Evolutionary conservation across 1,140 invertebrate genomes (phyloP).

Genomic region (Drosophila paulistorum): DNA sequence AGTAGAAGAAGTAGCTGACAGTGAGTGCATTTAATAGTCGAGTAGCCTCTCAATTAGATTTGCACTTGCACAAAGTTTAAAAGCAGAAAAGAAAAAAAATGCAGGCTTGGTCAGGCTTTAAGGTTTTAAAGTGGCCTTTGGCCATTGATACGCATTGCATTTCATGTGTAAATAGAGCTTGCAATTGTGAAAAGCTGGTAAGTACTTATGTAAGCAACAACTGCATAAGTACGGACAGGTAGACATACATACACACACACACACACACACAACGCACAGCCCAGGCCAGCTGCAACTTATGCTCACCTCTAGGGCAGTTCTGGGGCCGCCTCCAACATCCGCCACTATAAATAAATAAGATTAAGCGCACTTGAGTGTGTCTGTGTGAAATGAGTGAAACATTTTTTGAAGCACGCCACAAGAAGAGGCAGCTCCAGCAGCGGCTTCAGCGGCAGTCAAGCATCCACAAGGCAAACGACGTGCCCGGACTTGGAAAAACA

Average conservation of each 20-base stretch:
- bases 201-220: slow-evolving; percentile 55
- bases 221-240: slow-evolving; percentile 39
- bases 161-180: slow-evolving; percentile 53
- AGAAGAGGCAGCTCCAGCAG: slow-evolving; percentile 1
- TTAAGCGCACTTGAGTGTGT: slow-evolving; percentile 69
- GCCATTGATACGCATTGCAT: slow-evolving; percentile 45
- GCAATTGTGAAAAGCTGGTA: slow-evolving; percentile 33
- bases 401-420: slow-evolving; percentile 31
- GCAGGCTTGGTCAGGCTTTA: not conserved
- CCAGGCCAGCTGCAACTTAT: not conserved
- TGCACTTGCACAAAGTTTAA: slow-evolving; percentile 2
- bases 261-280: no score
- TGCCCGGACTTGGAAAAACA: slow-evolving; percentile 67
- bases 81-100: not conserved
- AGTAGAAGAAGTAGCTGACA: not conserved
- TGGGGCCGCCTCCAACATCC: not conserved
- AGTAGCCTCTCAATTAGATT: slow-evolving; percentile 54
- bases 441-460: slow-evolving; percentile 37
- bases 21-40: slow-evolving; percentile 69
- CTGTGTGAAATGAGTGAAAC: slow-evolving; percentile 56
- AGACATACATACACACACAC: slow-evolving; percentile 21
- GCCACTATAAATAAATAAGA: slow-evolving; percentile 75
- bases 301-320: not conserved
- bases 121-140: slow-evolving; percentile 34
- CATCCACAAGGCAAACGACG: slow-evolving; percentile 58